These are phyloP conservation scores for Dascillus cervinus DNA, from an alignment of 2,888 invertebrate species.

Conservation along the genomic window DNA sequence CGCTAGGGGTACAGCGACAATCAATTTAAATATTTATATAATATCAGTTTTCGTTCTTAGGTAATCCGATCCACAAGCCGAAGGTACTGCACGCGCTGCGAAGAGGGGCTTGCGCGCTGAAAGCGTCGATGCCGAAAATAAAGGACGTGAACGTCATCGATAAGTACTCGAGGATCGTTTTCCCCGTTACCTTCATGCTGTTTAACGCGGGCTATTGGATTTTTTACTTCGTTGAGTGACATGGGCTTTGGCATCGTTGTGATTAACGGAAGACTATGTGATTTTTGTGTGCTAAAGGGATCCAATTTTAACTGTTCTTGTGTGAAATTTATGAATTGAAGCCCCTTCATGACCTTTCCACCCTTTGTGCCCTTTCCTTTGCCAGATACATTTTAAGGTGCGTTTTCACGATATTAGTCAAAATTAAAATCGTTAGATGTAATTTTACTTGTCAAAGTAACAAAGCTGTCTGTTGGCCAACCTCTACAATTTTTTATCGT, in stretches of 20 bases:
- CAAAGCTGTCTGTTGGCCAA: no score
- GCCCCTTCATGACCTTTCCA: no score
- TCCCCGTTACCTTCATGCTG: conserved; percentile 90
- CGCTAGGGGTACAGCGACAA: conserved; percentile 38
- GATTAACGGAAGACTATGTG: not conserved
- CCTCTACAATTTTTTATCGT: no score
- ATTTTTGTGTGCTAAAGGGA: no score
- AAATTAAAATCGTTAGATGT: no score
- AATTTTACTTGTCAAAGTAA: no score
- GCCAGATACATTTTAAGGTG: no score
- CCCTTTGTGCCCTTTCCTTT: no score
- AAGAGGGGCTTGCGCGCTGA: conserved; percentile 77
- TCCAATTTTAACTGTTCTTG: no score
- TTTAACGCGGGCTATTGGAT: conserved; percentile 96
- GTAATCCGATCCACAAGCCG: conserved; percentile 52
- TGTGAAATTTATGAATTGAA: no score
- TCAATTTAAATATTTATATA: conserved; percentile 1
- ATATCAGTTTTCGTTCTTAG: conserved; percentile 35
- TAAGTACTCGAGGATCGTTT: conserved; percentile 91
- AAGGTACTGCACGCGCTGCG: conserved; percentile 75
- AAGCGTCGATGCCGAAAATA: conserved; percentile 89
- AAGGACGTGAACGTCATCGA: conserved; percentile 97
- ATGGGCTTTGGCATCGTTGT: not conserved
- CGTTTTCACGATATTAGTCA: no score
- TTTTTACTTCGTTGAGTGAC: conserved; percentile 72